These are phyloP conservation scores for Anser cygnoides DNA, from an alignment of 2,113 vertebrate species.

Conservation along the genomic window DNA sequence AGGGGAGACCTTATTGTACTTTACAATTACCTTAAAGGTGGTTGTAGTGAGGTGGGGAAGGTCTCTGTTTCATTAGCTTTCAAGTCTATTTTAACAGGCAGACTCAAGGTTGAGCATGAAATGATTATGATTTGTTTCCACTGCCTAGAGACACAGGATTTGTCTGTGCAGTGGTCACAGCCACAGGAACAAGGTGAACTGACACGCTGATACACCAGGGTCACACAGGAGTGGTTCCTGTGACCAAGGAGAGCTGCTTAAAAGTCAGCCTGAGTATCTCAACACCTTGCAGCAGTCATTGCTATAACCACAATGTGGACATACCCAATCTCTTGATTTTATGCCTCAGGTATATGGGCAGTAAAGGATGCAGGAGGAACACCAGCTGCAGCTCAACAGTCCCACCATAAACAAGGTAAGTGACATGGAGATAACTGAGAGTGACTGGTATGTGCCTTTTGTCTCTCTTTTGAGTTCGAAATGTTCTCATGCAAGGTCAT, in stretches of 20 bases:
- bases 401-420: rapidly evolving
- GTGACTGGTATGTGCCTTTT: background rate
- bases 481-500: background rate
- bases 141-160: background rate
- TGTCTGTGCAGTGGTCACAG: rapidly evolving
- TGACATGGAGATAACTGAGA: background rate
- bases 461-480: background rate
- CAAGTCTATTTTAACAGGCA: background rate
- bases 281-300: background rate
- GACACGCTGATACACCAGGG: background rate
- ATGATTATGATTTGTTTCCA: background rate
- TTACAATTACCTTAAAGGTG: too few relatives aligned
- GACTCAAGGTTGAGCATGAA: background rate
- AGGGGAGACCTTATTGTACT: too few relatives aligned
- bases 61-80: background rate
- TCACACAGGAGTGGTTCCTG: background rate
- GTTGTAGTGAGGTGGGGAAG: too few relatives aligned
- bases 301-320: background rate
- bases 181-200: rapidly evolving
- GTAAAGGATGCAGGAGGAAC: background rate
- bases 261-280: background rate
- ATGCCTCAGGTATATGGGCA: background rate
- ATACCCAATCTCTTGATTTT: background rate
- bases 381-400: background rate
- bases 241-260: background rate